Base-by-base conservation (phyloP, 2,888 invertebrate genomes). In the Brachycybe producta region DNA sequence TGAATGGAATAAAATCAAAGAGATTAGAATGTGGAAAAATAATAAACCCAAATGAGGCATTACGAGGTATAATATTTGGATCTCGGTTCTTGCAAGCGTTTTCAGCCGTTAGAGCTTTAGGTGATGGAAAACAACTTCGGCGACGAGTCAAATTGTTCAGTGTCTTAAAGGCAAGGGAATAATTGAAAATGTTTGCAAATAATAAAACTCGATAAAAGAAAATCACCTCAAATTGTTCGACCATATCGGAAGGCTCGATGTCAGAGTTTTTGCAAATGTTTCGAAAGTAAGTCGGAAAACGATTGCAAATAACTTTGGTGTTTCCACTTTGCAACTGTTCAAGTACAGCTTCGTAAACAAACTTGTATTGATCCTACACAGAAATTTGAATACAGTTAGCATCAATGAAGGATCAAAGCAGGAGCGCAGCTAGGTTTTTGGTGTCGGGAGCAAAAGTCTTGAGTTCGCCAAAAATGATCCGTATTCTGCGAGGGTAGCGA, bases 291-390 rank as follows among this genome's bases (percentile, higher is more conserved):
- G 26, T 28, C 15, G 47, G 38, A 15, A 47, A 26, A 11, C 47
- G 35, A 21, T 21, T 47, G 38, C 38, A 36, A 15, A 38, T 3
- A 7, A 47, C 36, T 38, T 36, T 47, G 17, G 47, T 47, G 27
- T 47, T 38, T 8, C 47, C 47, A 21, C 47, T 47, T 21, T 47
- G 47, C 23, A 47, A 21, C 5, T 36, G 38, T 17, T 47, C 47
- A 24, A 47, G 38, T n/a, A 47, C 34, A 15, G 36, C 34, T 15
- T 47, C 38, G 15, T 47, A 47, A 15, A 47, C 27, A 36, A 47
- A 47, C 19, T 23, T 17, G 27, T 47, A 47, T 47, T 47, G 47
- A 4, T 47, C 47, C 47, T 47, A 32, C 5, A 23, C 13, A 17
- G 7, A 42, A n/a, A 38, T 2, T 2, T 15, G 2, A 38, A 38